Evolutionary conservation across 2,797 vertebrate genomes (phyloP).

Genomic region (Lateolabrax maculatus): DNA sequence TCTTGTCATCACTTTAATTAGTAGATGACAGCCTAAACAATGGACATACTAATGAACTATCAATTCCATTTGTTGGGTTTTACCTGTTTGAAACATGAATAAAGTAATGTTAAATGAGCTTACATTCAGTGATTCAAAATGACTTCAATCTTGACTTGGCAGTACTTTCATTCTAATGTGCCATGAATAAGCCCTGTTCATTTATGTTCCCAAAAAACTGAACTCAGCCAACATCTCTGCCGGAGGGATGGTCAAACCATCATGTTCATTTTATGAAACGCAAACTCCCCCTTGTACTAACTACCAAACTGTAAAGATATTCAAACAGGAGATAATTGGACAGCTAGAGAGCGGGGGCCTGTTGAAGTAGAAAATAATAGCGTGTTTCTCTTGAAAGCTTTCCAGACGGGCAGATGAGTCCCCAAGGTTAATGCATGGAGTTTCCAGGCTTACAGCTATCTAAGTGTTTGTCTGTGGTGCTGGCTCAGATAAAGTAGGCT

Average conservation of each 20-base stretch:
- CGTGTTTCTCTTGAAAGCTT: slow-evolving; percentile 10
- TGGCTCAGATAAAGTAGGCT: slow-evolving; percentile 8
- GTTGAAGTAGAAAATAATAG: slow-evolving; percentile 25
- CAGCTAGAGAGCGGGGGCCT: neutral
- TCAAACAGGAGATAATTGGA: slow-evolving; percentile 37
- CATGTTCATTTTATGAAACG: neutral
- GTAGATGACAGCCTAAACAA: neutral
- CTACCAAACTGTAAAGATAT: slow-evolving; percentile 16
- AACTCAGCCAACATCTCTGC: slow-evolving; percentile 9
- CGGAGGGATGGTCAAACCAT: neutral
- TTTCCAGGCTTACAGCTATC: slow-evolving; percentile 21
- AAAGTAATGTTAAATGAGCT: neutral
- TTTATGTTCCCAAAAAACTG: slow-evolving; percentile 5
- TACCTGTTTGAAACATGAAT: neutral
- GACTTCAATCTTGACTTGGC: neutral
- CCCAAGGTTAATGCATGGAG: slow-evolving; percentile 15
- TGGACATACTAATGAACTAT: neutral
- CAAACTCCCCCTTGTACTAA: neutral
- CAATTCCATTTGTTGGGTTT: neutral
- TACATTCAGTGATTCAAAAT: neutral
- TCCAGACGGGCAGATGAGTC: slow-evolving; percentile 20
- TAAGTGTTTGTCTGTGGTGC: neutral
- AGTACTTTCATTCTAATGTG: slow-evolving; percentile 19
- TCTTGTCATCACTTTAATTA: neutral
- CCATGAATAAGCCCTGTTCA: slow-evolving; percentile 5